Evolutionary conservation across 1,140 invertebrate genomes (phyloP), one percentile per base, ranked within the genome.

Genomic region (Drosophila tropicalis): DNA sequence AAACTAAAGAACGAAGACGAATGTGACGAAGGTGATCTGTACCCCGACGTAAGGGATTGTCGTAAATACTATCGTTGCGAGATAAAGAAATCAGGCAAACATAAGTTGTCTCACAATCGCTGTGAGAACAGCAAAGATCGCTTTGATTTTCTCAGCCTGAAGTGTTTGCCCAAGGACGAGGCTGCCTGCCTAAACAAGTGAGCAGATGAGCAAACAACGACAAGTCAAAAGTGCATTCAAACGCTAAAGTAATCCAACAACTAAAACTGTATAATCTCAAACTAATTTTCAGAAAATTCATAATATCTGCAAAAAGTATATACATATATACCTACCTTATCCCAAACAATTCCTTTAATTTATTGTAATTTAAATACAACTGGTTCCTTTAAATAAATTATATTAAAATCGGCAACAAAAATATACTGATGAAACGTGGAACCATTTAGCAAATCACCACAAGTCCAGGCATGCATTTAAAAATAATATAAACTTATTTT

Each of bases 21-120:
- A 15, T 91, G 90, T 63, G 72, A 90, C 25, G 83, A 91, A 44
- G 83, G 90, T 10, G 90, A 91, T 29, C 44, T 77, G 10, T 87
- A 76, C 41, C 83, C 90, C 5, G 90, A 91, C 79, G 78, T 79
- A 13, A 70, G 64, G 17, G 90, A 91, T 41, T 91, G 90, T 41
- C 74, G 72, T 40, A 91, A 91, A 36, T 91, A 82, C 58, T 91
- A 90, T 64, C 85, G 84, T 51, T 89, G 84, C 44, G 80, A 89
- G 15, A 55, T 79, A 10, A 89, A 89, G 60, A 71, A 71, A 22
- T 90, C 85, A 5, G 85, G 80, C 36, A 84, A 84, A 51, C 84
- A 75, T 34, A 84, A 78, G 71, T 69, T 67, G 12, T 74, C 71
- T 9, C 84, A 89, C 6, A 15, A 84, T 10, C 84, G 85, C 1